A percentile compares a stretch with the other conserved stretches of the same genome.
Evolutionary conservation across 2,113 vertebrate species (phyloP).

Genomic region (Bubalus kerabau): DNA sequence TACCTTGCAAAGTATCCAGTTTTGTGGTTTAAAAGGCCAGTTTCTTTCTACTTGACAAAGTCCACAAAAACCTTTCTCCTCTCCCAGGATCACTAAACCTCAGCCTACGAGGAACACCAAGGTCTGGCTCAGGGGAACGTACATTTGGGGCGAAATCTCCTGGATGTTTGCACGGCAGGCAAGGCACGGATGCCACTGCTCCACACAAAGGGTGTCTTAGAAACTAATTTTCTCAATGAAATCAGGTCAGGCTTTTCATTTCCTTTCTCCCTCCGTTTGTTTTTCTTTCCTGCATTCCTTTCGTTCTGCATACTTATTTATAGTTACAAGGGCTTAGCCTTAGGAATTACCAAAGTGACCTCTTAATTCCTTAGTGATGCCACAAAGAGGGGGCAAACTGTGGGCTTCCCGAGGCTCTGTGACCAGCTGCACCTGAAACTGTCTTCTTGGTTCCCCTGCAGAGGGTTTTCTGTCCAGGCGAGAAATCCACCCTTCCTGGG

Average conservation of each 20-base stretch:
- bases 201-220: not conserved
- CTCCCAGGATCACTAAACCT: not conserved
- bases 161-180: accelerated
- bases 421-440: not conserved
- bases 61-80: not conserved
- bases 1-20: conserved; percentile 58
- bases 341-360: conserved; percentile 33
- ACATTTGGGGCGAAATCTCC: not conserved
- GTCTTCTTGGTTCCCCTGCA: not conserved
- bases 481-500: not conserved
- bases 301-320: conserved; percentile 17
- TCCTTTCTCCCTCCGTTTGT: not conserved
- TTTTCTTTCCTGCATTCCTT: conserved; percentile 48
- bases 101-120: not conserved
- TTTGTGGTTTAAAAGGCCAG: conserved; percentile 65
- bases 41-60: conserved; percentile 48
- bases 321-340: not conserved
- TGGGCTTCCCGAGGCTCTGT: not conserved
- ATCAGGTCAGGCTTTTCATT: conserved; percentile 6
- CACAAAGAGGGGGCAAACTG: not conserved
- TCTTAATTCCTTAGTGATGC: conserved; percentile 1
- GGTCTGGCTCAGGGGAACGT: not conserved
- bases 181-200: not conserved
- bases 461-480: not conserved
- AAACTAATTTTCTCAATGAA: conserved; percentile 42